Percentiles rank a stretch among this genome's conserved stretches.
phyloP scores from a whole-genome alignment of 2,797 vertebrate species.

The Spinibarbus caldwelli region DNA sequence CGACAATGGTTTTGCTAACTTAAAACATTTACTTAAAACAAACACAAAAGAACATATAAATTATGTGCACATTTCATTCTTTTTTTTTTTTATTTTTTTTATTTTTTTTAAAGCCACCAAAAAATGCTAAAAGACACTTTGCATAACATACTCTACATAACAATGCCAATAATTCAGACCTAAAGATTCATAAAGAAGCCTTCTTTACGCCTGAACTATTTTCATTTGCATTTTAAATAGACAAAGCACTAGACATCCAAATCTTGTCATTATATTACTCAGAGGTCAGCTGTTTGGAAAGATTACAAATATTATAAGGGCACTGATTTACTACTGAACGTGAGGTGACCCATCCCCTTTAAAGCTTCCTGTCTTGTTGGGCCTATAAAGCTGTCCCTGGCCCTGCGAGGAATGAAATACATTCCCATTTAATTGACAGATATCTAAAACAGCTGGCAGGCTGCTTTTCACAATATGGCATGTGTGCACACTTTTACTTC shows the following conservation, averaged over 20 bases:
- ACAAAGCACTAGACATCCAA: slow-evolving; percentile 2
- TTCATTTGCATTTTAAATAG: slow-evolving; percentile 1
- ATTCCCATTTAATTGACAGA: slow-evolving; percentile 78
- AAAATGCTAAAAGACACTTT: neutral
- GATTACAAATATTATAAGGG: slow-evolving; percentile 48
- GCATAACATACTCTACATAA: neutral
- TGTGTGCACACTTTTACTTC: slow-evolving; percentile 75
- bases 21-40: neutral
- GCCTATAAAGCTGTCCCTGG: slow-evolving; percentile 75
- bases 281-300: slow-evolving; percentile 16
- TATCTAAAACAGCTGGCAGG: slow-evolving; percentile 80
- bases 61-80: neutral
- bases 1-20: neutral
- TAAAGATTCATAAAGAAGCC: neutral
- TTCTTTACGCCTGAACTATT: neutral
- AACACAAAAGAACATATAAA: neutral
- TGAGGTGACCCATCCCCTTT: slow-evolving; percentile 65
- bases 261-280: slow-evolving; percentile 29
- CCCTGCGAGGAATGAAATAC: slow-evolving; percentile 72
- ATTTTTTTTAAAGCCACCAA: neutral
- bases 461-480: slow-evolving; percentile 75
- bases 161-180: neutral
- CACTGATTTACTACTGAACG: slow-evolving; percentile 69
- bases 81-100: too few relatives aligned
- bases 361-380: slow-evolving; percentile 65